Percentiles rank a stretch among this genome's conserved stretches.
phyloP scores from a whole-genome alignment of 2,888 invertebrate genomes.

The Drosophila mulleri region DNA sequence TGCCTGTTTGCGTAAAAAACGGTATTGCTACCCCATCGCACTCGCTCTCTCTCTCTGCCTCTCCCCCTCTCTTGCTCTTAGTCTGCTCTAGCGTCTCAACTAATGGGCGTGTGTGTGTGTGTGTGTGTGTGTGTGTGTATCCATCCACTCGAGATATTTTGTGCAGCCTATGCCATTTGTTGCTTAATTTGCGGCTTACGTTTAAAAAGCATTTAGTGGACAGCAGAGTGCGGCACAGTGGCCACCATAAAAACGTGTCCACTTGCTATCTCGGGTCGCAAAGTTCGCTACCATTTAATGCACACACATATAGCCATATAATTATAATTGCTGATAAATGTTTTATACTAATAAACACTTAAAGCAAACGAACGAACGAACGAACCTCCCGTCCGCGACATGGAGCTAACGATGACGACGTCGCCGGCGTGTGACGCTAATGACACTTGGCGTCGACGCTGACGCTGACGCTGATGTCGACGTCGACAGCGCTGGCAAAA shows the following conservation, averaged over 20 bases:
- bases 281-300: conserved; percentile 82
- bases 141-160: conserved; percentile 54
- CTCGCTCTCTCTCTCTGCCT: background rate
- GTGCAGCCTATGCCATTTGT: conserved; percentile 55
- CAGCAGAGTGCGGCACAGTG: conserved; percentile 48
- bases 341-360: conserved; percentile 78
- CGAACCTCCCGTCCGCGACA: conserved; percentile 30
- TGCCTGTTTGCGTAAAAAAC: conserved; percentile 62
- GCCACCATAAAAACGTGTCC: conserved; percentile 44
- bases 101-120: conserved; percentile 49
- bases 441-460: conserved; percentile 68
- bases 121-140: conserved; percentile 25
- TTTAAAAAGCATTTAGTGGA: conserved; percentile 73
- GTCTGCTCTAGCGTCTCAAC: conserved; percentile 51
- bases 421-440: conserved; percentile 75
- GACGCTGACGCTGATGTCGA: conserved; percentile 11
- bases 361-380: conserved; percentile 51
- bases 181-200: conserved; percentile 66
- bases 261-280: conserved; percentile 61
- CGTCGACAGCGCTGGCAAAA: conserved; percentile 50
- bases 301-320: conserved; percentile 72
- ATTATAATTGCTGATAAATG: conserved; percentile 84
- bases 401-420: conserved; percentile 48
- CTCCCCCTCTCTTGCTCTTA: background rate
- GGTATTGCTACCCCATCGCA: conserved; percentile 43